phyloP scores from a whole-genome alignment of 2,888 invertebrate genomes.

The Yponomeuta malinellus region DNA sequence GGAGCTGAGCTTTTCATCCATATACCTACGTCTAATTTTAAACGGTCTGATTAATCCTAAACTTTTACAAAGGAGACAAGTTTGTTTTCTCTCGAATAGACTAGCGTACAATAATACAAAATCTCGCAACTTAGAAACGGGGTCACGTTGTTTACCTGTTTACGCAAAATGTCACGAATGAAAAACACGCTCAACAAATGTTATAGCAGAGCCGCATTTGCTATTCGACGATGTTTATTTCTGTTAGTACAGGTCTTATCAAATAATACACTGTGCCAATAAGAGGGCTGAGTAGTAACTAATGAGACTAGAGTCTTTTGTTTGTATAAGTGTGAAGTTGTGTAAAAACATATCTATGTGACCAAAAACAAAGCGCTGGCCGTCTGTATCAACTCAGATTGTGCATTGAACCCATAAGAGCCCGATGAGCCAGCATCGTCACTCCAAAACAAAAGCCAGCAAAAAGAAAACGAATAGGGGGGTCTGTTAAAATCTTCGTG shows the following conservation, averaged over 20 bases:
- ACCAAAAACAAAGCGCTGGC: no score
- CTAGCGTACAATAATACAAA: not conserved
- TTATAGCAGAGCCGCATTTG: constrained; percentile 37
- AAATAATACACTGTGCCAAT: no score
- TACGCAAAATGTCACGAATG: not conserved
- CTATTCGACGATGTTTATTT: constrained; percentile 28
- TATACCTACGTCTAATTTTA: not conserved
- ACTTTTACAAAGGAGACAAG: no score
- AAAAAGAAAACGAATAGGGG: constrained; percentile 54
- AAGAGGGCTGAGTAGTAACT: no score
- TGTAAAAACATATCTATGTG: no score
- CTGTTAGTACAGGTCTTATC: no score
- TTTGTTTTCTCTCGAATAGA: not conserved
- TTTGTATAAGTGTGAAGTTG: no score
- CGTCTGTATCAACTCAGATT: constrained; percentile 21
- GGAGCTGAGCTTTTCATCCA: not conserved
- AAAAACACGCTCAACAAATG: constrained; percentile 24
- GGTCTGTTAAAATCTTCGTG: constrained; percentile 57
- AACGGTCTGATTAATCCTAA: no score
- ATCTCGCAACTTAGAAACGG: not conserved
- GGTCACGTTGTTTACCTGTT: not conserved
- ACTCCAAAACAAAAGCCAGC: constrained; percentile 53
- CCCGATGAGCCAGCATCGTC: constrained; percentile 31
- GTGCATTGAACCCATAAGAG: constrained; percentile 36
- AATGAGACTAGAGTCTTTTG: no score